A percentile compares a stretch with the other conserved stretches of the same genome.
Evolutionary conservation across 2,888 invertebrate species (phyloP).

Genomic region (Caenorhabditis zanzibari): DNA sequence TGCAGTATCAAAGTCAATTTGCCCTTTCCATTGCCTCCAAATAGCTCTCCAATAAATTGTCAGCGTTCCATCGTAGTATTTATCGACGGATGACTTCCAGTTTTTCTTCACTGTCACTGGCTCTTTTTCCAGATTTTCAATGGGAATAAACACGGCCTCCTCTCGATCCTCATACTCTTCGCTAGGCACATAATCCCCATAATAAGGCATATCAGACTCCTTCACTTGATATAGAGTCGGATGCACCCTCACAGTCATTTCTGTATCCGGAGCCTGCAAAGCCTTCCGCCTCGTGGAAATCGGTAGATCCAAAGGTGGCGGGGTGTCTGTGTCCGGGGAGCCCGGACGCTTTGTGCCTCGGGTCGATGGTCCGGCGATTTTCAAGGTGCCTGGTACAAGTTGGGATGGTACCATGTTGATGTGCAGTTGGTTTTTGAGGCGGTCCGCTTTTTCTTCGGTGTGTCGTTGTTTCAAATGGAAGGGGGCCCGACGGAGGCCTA

Average conservation of each 20-base stretch:
- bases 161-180: not conserved
- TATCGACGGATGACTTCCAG: not conserved
- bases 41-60: not conserved
- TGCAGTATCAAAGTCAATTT: not conserved
- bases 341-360: too few species aligned
- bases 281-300: not conserved
- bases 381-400: not conserved
- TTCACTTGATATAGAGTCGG: not conserved
- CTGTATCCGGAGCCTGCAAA: not conserved
- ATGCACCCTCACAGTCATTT: not conserved
- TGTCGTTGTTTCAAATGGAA: not conserved
- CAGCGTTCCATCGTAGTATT: not conserved
- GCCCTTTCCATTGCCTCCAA: not conserved
- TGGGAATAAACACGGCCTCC: not conserved
- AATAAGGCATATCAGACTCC: not conserved
- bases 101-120: not conserved
- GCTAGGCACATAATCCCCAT: not conserved
- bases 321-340: too few species aligned
- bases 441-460: not conserved
- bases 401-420: conserved; percentile 5
- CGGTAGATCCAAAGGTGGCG: too few species aligned
- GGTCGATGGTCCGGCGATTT: not conserved
- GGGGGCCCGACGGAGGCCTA: not conserved
- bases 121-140: not conserved
- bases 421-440: not conserved